A percentile compares a stretch with the other conserved stretches of the same genome.
Conservation (phyloP, 2,888 invertebrate species). For the Heteromyza rotundicornis region DNA sequence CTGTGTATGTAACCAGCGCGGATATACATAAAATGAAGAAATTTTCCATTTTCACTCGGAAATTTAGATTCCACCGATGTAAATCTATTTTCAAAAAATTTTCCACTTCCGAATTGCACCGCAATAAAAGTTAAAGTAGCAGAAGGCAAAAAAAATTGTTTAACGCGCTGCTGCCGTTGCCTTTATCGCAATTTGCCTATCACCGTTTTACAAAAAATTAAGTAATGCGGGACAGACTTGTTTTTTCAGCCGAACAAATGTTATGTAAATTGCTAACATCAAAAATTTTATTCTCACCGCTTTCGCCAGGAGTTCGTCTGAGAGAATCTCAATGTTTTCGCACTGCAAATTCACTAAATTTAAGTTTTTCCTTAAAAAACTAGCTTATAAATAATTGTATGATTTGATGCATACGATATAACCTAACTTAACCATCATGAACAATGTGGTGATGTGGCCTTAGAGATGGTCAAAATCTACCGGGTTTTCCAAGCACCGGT, state of each 20-base stretch:
- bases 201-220: constrained; percentile 33
- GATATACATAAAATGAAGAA: constrained; percentile 55
- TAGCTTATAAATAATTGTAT: constrained; percentile 64
- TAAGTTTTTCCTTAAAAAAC: constrained; percentile 63
- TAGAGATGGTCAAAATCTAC: no score
- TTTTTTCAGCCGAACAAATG: constrained; percentile 37
- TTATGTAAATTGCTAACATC: constrained; percentile 44
- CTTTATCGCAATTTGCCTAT: background rate
- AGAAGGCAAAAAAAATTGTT: no score
- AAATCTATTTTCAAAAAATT: background rate
- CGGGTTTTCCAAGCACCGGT: no score
- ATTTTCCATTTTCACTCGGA: constrained; percentile 46
- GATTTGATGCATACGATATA: constrained; percentile 63
- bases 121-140: no score
- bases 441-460: constrained; percentile 23
- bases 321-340: constrained; percentile 59
- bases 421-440: constrained; percentile 63
- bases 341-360: constrained; percentile 63
- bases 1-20: constrained; percentile 34
- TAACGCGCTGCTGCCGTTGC: no score
- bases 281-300: constrained; percentile 55
- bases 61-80: constrained; percentile 3
- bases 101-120: background rate
- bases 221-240: constrained; percentile 32
- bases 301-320: constrained; percentile 60